Evolutionary conservation across 2,113 vertebrate genomes (phyloP).

Genomic region (Spea multiplicata): DNA sequence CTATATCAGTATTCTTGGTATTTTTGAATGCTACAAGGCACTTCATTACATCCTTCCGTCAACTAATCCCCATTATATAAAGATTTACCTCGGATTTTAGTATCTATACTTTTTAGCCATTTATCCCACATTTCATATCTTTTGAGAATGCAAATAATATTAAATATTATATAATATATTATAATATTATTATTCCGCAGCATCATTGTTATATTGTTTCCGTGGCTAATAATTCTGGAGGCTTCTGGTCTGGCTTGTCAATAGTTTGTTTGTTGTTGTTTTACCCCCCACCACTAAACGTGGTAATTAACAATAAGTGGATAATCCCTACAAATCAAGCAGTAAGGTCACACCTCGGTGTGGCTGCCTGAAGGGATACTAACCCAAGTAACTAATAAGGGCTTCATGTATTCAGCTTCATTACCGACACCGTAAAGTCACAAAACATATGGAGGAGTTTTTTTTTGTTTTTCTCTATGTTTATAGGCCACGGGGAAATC

Average conservation of each 20-base stretch:
- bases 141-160: too few species aligned
- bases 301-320: conserved; percentile 30
- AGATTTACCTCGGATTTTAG: too few species aligned
- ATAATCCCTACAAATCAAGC: conserved; percentile 8
- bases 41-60: too few species aligned
- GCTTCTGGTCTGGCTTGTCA: neutral
- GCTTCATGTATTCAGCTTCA: conserved; percentile 2
- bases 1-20: too few species aligned
- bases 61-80: too few species aligned
- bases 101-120: too few species aligned
- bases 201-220: too few species aligned
- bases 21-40: too few species aligned
- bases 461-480: neutral
- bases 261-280: conserved; percentile 24
- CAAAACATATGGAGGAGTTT: conserved; percentile 12
- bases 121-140: too few species aligned
- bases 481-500: neutral
- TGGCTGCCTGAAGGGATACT: conserved; percentile 14
- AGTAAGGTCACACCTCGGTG: conserved; percentile 25
- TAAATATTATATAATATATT: too few species aligned
- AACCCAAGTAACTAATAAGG: conserved; percentile 10
- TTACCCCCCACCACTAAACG: conserved; percentile 3
- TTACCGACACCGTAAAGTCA: neutral
- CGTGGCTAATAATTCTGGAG: neutral
- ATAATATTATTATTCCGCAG: too few species aligned